Percentiles rank a stretch among this genome's conserved stretches.
Conservation (phyloP, 1,140 invertebrate genomes). For the Radopholus similis region DNA sequence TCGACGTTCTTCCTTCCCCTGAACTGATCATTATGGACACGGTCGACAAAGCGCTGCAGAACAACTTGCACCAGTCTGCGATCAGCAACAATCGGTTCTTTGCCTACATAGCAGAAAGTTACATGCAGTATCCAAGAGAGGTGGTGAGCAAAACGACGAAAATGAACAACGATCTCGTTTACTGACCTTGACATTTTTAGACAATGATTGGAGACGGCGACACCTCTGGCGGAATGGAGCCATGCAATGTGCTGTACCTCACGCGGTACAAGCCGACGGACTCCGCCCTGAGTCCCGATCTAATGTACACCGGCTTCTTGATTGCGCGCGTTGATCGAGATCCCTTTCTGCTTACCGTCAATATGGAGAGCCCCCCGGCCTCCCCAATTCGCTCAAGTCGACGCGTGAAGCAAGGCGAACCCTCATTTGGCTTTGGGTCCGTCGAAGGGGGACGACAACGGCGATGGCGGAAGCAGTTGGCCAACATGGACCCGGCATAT, state of each 20-base stretch:
- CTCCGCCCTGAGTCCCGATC: constrained; percentile 40
- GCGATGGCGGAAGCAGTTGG: constrained; percentile 30
- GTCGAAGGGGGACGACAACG: background rate
- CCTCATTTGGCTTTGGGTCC: constrained; percentile 5
- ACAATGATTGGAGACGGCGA: constrained; percentile 53
- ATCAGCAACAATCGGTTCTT: constrained; percentile 44
- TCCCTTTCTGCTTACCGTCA: background rate
- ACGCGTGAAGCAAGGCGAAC: background rate
- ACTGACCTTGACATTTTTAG: background rate
- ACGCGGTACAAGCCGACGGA: constrained; percentile 51
- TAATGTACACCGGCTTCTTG: constrained; percentile 59
- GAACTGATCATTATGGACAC: constrained; percentile 51
- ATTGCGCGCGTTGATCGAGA: constrained; percentile 58
- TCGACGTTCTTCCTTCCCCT: constrained; percentile 41
- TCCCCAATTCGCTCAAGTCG: constrained; percentile 1
- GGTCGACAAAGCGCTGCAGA: constrained; percentile 46
- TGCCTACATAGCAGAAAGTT: constrained; percentile 58
- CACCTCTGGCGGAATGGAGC: constrained; percentile 31
- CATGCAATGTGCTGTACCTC: constrained; percentile 55
- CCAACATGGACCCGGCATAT: constrained; percentile 36
- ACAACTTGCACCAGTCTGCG: constrained; percentile 44
- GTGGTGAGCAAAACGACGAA: too few relatives aligned
- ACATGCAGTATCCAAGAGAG: constrained; percentile 43
- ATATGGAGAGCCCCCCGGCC: background rate
- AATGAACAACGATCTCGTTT: background rate